Evolutionary conservation across 2,113 vertebrate genomes (phyloP).

Genomic region (Felis chaus): DNA sequence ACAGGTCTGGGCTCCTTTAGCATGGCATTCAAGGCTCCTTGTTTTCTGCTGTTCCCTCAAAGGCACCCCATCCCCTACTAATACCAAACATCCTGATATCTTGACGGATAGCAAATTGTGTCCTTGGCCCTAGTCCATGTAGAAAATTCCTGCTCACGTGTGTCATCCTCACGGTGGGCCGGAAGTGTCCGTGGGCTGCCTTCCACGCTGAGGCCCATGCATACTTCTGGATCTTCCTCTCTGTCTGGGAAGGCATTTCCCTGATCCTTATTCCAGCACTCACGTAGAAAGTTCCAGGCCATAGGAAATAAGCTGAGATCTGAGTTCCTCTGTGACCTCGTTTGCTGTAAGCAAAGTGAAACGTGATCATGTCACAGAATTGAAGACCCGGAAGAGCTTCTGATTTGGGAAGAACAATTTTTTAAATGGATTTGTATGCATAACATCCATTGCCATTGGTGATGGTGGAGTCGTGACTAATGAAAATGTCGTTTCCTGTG

Average conservation of each 20-base stretch:
- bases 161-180: neutral
- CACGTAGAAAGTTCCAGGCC: neutral
- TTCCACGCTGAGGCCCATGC: too few species aligned
- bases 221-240: neutral
- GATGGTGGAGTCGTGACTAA: constrained; percentile 66
- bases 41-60: neutral
- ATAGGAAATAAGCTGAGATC: neutral
- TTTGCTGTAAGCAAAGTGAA: neutral
- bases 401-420: neutral
- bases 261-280: neutral
- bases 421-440: constrained; percentile 41
- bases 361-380: neutral
- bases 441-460: neutral
- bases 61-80: too few species aligned
- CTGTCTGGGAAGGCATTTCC: neutral
- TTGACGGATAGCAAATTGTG: neutral
- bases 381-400: neutral
- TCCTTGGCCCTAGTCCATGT: too few species aligned
- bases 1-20: too few species aligned
- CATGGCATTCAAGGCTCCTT: neutral
- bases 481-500: constrained; percentile 75
- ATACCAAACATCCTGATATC: neutral
- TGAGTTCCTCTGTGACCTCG: neutral
- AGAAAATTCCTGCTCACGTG: neutral
- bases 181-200: neutral